phyloP scores from a whole-genome alignment of 2,113 vertebrate species.

The Aix galericulata region DNA sequence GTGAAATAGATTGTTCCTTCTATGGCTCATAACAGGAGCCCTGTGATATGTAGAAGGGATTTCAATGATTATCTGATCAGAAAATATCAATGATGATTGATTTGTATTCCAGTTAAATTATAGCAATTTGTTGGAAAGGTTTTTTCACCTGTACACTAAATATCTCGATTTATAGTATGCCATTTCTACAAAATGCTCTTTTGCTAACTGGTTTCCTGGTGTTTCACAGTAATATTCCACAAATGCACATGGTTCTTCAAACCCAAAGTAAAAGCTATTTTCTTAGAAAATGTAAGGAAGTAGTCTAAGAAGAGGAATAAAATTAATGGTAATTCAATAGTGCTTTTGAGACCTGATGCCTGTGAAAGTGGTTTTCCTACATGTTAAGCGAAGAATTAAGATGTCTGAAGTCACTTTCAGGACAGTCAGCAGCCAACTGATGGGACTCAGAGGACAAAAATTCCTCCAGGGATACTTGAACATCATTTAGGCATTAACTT shows the following conservation, averaged over 20 bases:
- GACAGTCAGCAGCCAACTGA: neutral
- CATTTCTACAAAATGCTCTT: neutral
- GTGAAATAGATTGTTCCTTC: slow-evolving; percentile 8
- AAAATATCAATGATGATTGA: neutral
- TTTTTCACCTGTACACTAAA: neutral
- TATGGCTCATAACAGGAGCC: neutral
- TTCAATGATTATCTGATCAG: neutral
- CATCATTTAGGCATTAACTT: neutral
- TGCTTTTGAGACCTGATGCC: neutral
- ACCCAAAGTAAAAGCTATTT: neutral
- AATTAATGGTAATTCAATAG: neutral
- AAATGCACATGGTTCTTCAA: neutral
- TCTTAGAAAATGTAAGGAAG: neutral
- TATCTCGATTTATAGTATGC: neutral
- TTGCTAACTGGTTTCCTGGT: neutral
- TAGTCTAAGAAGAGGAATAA: neutral
- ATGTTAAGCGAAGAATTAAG: neutral
- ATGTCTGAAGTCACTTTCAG: neutral
- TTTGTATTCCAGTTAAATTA: neutral
- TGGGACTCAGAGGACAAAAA: neutral
- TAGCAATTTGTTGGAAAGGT: neutral
- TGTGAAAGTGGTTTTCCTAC: neutral
- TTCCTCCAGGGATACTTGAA: neutral
- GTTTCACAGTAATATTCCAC: neutral
- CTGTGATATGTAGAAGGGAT: neutral